Conservation (phyloP, 2,797 vertebrate genomes). For the Darevskia mixta region DNA sequence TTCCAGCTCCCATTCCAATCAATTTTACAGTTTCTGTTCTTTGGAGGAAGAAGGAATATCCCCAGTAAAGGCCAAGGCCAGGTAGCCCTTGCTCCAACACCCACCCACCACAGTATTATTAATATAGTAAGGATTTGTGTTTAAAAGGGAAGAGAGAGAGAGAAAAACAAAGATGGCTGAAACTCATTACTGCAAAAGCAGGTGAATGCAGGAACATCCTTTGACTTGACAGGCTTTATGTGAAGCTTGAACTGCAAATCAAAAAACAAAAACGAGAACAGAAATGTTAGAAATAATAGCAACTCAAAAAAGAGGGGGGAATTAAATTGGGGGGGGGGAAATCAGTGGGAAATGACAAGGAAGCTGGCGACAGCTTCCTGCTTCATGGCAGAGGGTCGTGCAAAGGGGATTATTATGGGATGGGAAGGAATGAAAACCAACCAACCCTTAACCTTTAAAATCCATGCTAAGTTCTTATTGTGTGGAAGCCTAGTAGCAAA, state of each 20-base stretch:
- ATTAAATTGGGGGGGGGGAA: conserved; percentile 14
- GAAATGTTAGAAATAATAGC: conserved; percentile 80
- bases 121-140: conserved; percentile 79
- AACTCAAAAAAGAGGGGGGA: conserved; percentile 60
- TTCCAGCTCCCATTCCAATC: conserved; percentile 22
- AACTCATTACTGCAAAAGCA: conserved; percentile 87
- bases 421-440: conserved; percentile 51
- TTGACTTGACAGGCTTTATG: conserved; percentile 87
- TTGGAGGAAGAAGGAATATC: neutral
- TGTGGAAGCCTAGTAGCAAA: conserved; percentile 40
- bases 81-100: conserved; percentile 53
- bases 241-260: conserved; percentile 90
- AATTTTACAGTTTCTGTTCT: conserved; percentile 42
- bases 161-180: conserved; percentile 75
- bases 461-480: conserved; percentile 42
- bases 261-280: conserved; percentile 83
- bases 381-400: conserved; percentile 67
- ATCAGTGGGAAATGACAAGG: conserved; percentile 27
- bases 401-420: conserved; percentile 65
- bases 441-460: conserved; percentile 6
- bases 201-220: conserved; percentile 87
- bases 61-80: neutral
- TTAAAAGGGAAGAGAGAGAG: conserved; percentile 58
- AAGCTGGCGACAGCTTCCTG: conserved; percentile 69
- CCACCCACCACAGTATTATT: conserved; percentile 65